These are phyloP conservation scores for Pocillopora meandrina DNA, from an alignment of 92 coral and sea anemone genomes.

Conservation along the genomic window DNA sequence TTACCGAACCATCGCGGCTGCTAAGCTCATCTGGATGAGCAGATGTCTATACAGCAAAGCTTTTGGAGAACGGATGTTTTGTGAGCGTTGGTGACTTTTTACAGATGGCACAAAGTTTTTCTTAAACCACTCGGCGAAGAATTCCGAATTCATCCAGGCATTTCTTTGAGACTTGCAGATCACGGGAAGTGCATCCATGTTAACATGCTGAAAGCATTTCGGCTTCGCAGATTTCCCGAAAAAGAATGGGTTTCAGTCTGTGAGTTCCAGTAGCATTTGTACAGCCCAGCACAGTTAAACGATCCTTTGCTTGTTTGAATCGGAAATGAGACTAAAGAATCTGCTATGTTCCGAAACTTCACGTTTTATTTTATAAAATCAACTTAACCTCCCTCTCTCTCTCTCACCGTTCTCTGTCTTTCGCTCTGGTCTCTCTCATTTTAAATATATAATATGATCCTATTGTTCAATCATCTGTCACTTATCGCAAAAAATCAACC, in stretches of 20 bases:
- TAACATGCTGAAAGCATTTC: constrained; percentile 7
- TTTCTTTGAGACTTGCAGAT: constrained; percentile 19
- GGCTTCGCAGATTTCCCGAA: neutral
- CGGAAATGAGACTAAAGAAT: no score
- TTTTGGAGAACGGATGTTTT: constrained; percentile 32
- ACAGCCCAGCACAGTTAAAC: neutral
- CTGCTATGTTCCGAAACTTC: no score
- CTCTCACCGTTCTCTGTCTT: no score
- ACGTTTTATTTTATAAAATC: no score
- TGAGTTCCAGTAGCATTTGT: constrained; percentile 28
- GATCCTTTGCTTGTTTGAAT: neutral
- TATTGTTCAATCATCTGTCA: no score
- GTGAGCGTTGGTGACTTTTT: constrained; percentile 22
- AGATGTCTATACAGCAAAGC: constrained; percentile 47
- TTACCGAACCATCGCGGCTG: constrained; percentile 54
- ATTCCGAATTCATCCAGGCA: constrained; percentile 34
- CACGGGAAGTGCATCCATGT: constrained; percentile 8
- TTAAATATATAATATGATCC: no score
- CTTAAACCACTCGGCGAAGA: neutral
- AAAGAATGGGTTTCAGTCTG: constrained; percentile 9
- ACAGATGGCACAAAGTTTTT: neutral
- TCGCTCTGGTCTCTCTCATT: no score
- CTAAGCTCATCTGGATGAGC: constrained; percentile 60
- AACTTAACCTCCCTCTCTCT: no score
- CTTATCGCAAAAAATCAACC: no score